These are phyloP conservation scores for Pyxicephalus adspersus DNA, from an alignment of 2,113 vertebrate genomes.

Conservation along the genomic window DNA sequence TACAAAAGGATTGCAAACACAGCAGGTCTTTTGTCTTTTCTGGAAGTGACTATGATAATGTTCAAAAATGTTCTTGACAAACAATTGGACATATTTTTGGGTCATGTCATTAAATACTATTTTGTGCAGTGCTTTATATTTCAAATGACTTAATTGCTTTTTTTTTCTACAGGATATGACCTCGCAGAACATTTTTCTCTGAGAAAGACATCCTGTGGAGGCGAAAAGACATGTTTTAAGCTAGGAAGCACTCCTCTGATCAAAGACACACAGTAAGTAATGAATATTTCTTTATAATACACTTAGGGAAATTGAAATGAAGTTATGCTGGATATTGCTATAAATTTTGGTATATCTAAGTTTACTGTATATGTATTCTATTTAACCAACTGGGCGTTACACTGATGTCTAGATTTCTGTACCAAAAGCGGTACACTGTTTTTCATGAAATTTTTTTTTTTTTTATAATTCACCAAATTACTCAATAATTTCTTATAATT, in stretches of 20 bases:
- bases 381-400: too few relatives aligned
- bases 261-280: slow-evolving; percentile 76
- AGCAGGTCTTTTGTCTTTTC: slow-evolving; percentile 17
- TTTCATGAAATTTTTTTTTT: too few relatives aligned
- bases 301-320: neutral
- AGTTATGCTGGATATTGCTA: neutral
- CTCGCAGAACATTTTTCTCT: slow-evolving; percentile 89
- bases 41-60: neutral
- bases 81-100: slow-evolving; percentile 24
- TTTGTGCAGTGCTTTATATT: slow-evolving; percentile 2
- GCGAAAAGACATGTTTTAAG: slow-evolving; percentile 83
- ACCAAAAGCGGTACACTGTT: too few relatives aligned
- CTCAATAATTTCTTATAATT: too few relatives aligned
- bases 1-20: neutral
- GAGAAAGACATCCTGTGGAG: slow-evolving; percentile 77
- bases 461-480: too few relatives aligned
- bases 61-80: neutral
- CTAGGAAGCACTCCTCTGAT: slow-evolving; percentile 86
- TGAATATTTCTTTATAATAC: slow-evolving; percentile 36
- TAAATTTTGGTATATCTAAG: neutral
- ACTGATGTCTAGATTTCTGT: too few relatives aligned
- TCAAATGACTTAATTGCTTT: slow-evolving; percentile 44
- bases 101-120: slow-evolving; percentile 26
- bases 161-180: slow-evolving; percentile 85
- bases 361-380: neutral